Conservation (phyloP, 2,888 invertebrate genomes). For the Sturmia bella region DNA sequence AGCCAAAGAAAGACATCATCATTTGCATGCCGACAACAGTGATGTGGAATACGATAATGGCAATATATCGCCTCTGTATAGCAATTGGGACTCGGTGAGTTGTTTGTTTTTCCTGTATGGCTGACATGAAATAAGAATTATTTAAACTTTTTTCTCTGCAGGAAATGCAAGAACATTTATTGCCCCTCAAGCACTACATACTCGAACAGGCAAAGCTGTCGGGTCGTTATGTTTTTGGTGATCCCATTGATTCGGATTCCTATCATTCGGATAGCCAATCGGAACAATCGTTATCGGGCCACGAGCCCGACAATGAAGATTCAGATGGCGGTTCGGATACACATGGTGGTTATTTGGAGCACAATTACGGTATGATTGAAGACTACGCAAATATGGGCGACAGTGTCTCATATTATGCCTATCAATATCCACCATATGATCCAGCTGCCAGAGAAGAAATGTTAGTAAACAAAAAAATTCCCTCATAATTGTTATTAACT, state of each 20-base stretch:
- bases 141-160: slow-evolving; percentile 43
- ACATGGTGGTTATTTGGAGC: slow-evolving; percentile 85
- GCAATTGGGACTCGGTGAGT: slow-evolving; percentile 86
- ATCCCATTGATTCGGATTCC: slow-evolving; percentile 88
- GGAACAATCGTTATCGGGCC: slow-evolving; percentile 85
- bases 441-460: slow-evolving; percentile 83
- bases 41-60: slow-evolving; percentile 85
- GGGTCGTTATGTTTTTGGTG: slow-evolving; percentile 88
- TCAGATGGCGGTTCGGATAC: slow-evolving; percentile 87
- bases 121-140: background rate
- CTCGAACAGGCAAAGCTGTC: slow-evolving; percentile 89
- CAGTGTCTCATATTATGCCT: slow-evolving; percentile 85
- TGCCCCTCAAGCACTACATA: slow-evolving; percentile 93
- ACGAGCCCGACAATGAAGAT: slow-evolving; percentile 90
- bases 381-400: slow-evolving; percentile 82
- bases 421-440: slow-evolving; percentile 84
- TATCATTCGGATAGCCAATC: slow-evolving; percentile 90
- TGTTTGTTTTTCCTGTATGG: background rate
- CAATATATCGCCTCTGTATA: slow-evolving; percentile 86
- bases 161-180: slow-evolving; percentile 87
- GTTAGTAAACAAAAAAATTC: slow-evolving; percentile 72
- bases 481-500: no score
- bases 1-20: slow-evolving; percentile 74
- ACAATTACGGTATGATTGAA: slow-evolving; percentile 82
- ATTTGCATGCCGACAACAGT: slow-evolving; percentile 77